Percentiles rank a stretch among this genome's conserved stretches.
phyloP scores from a whole-genome alignment of 2,113 vertebrate species.

The Pycnonotus jocosus region DNA sequence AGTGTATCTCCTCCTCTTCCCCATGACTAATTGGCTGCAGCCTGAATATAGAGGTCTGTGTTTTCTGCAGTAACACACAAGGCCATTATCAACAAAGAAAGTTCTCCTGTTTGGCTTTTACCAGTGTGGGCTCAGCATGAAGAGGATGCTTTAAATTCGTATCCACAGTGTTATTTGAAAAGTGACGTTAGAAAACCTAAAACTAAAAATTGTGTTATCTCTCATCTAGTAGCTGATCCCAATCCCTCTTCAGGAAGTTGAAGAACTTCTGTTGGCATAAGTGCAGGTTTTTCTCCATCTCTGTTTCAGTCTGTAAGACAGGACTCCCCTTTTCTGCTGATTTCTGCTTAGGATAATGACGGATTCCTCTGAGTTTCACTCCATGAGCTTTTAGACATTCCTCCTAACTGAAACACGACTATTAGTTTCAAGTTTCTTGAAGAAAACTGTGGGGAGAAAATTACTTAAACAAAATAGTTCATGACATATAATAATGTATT shows the following conservation, averaged over 20 bases:
- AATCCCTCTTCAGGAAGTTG: background rate
- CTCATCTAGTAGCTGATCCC: background rate
- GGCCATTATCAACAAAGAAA: background rate
- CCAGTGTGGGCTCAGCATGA: background rate
- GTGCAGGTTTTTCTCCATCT: background rate
- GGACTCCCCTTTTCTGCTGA: background rate
- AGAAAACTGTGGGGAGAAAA: background rate
- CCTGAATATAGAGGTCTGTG: background rate
- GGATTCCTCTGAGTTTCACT: background rate
- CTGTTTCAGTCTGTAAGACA: background rate
- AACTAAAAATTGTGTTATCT: background rate
- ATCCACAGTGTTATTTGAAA: background rate
- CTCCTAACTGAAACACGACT: background rate
- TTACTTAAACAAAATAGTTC: background rate
- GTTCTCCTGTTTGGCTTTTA: background rate
- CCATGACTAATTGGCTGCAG: background rate
- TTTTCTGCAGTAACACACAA: background rate
- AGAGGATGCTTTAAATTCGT: background rate
- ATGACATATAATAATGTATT: background rate
- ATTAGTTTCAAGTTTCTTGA: background rate
- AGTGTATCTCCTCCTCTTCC: background rate
- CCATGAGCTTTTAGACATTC: background rate
- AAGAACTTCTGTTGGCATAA: background rate
- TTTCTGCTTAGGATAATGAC: background rate
- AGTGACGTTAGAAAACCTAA: background rate